Evolutionary conservation across 2,888 invertebrate species (phyloP), one percentile per base, ranked within the genome.

Genomic region (Dynastes maya): DNA sequence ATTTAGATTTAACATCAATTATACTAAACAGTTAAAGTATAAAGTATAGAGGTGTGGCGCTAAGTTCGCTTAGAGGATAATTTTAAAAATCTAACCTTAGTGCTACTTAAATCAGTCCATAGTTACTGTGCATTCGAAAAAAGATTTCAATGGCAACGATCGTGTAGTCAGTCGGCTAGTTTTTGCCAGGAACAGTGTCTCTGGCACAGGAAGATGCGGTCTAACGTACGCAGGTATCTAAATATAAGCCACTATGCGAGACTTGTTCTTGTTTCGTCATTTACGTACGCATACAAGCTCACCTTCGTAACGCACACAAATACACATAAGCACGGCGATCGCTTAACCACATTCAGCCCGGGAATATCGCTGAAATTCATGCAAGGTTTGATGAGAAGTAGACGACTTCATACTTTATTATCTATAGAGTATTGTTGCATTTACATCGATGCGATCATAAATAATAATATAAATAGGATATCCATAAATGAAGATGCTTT

Each of bases 141-240:
- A 58, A 72, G 58, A 22, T 72, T 72, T 72, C 72, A 72, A 72
- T 72, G 72, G 37, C 40, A 72, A 32, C 72, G 58, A 53, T 32
- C 29, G 53, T 58, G 22, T 70, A 70, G 72, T 58, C 72, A 70
- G 72, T 58, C 72, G 72, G 72, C 72, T 72, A 72, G 72, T 72
- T 72, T 72, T 72, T 72, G 72, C 72, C 72, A 72, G 72, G 72
- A 72, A 72, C 72, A 70, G 72, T 72, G 72, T 72, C 72, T 72
- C 72, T 72, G 72, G 72, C 72, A 72, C 72, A 72, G 72, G 72
- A 72, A 72, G 72, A 72, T 72, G 72, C 9, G 72, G 58, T 72
- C 72, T 72, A 72, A 72, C 37, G 72, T 72, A 72, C 72, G 58
- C 72, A 72, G 72, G 58, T 72, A 58, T 72, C 72, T 72, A 72